These are phyloP conservation scores for Dryoscopus gambensis DNA, from an alignment of 2,113 vertebrate species.

Conservation along the genomic window DNA sequence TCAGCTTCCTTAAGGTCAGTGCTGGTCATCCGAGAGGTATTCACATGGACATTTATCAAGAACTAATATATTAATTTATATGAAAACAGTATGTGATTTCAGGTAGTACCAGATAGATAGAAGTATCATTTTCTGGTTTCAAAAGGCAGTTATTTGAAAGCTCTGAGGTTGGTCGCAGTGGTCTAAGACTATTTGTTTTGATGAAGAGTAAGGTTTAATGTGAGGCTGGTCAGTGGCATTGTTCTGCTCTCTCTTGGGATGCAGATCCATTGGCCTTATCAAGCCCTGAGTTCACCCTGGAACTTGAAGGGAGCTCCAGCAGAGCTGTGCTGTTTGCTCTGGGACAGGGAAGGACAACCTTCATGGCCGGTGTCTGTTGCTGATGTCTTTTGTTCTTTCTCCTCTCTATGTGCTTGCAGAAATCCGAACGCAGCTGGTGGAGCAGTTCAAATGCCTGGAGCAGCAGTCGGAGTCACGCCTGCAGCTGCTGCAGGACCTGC, in stretches of 20 bases:
- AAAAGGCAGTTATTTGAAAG: rapidly evolving
- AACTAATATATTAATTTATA: background rate
- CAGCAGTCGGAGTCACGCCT: conserved; percentile 96
- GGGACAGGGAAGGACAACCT: rapidly evolving
- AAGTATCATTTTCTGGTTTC: background rate
- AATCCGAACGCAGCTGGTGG: conserved; percentile 95
- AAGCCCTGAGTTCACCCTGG: background rate
- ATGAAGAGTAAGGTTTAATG: background rate
- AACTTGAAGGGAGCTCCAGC: background rate
- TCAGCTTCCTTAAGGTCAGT: background rate
- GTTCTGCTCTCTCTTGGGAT: background rate
- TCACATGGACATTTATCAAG: background rate
- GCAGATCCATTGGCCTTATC: too few relatives aligned
- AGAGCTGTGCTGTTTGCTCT: background rate
- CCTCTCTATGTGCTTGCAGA: conserved; percentile 70
- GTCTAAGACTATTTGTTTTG: background rate
- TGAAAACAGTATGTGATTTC: background rate
- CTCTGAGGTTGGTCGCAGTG: background rate
- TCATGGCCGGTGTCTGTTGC: background rate
- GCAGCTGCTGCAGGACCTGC: conserved; percentile 96
- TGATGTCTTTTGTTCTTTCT: background rate
- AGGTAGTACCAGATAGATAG: background rate
- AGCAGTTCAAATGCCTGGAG: conserved; percentile 98
- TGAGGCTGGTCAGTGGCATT: background rate
- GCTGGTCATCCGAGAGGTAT: background rate